Evolutionary conservation across 2,888 invertebrate genomes (phyloP), one percentile per base, ranked within the genome.

Genomic region (Ophion costatus): DNA sequence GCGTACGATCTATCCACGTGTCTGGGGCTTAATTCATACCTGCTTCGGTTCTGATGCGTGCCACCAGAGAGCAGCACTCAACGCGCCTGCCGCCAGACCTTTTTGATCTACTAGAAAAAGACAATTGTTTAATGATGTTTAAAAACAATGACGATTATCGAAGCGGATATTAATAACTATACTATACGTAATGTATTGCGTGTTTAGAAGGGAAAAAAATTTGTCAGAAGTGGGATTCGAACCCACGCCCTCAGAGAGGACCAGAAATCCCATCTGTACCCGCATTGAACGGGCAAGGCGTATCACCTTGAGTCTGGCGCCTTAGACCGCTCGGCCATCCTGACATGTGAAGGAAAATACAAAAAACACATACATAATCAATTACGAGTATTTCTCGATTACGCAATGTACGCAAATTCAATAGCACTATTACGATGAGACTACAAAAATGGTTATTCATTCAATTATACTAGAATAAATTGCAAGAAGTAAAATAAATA

Each of bases 171-270:
- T 38, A 38, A 59, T 11, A 59, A 70, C 20, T 20, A 22, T 61
- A 70, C 20, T 20, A 22, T 61, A 22, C 11, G 20, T 22, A 42
- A 10, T 59, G 11, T 29, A 2, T 67, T 24, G n/a, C 17, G 10
- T n/a, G 20, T 61, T 24, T n/a, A 14, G 3, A 33, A 64, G 57
- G 22, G 85, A 87, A 92, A 92, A 92, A 90, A 87, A 88, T 90
- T 91, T 95, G 95, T 95, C 95, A 95, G 95, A 94, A 95, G 95
- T 95, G 95, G 95, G 95, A 95, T 95, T 95, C 95, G 95, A 95
- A 95, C 95, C 95, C 95, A 95, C 95, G 95, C 95, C 95, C 95
- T 95, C 95, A 94, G 93, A 94, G 94, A 94, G 94, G 94, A 94
- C 94, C 94, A 94, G 94, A 94, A 94, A 86, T 80, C 85, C 85